Evolutionary conservation across 2,113 vertebrate species (phyloP).

Genomic region (Rhea americana): DNA sequence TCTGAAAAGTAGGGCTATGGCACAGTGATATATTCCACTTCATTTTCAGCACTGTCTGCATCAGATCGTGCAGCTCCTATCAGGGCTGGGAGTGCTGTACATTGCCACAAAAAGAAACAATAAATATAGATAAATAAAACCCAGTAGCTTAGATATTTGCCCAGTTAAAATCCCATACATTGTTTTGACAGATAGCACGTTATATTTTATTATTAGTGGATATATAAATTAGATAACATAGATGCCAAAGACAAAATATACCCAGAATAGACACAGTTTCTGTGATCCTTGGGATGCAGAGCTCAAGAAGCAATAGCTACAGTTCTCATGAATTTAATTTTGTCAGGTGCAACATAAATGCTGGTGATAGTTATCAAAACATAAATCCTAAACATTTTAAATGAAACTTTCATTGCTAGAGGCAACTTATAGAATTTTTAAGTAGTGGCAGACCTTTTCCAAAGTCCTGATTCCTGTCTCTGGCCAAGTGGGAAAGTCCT

Average conservation of each 20-base stretch:
- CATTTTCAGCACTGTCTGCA: not conserved
- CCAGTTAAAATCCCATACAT: not conserved
- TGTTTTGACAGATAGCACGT: not conserved
- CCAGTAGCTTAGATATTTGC: not conserved
- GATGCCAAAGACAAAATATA: not conserved
- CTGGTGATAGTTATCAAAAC: not conserved
- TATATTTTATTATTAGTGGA: not conserved
- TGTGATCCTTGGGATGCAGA: not conserved
- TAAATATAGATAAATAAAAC: not conserved
- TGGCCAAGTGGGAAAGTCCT: not conserved
- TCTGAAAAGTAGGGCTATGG: not conserved
- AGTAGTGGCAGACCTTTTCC: not conserved
- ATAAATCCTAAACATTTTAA: not conserved
- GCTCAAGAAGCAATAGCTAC: not conserved
- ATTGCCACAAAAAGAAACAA: not conserved
- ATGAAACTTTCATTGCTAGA: not conserved
- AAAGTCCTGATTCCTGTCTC: not conserved
- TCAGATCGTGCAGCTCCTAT: not conserved
- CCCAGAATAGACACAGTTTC: not conserved
- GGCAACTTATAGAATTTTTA: not conserved
- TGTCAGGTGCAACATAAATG: not conserved
- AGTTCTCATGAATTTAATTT: not conserved
- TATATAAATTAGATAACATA: not conserved
- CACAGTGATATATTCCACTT: not conserved
- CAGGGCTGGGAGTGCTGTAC: not conserved